These are phyloP conservation scores for Pseudomyrmex pallidus DNA, from an alignment of 1,140 invertebrate genomes.

Conservation along the genomic window DNA sequence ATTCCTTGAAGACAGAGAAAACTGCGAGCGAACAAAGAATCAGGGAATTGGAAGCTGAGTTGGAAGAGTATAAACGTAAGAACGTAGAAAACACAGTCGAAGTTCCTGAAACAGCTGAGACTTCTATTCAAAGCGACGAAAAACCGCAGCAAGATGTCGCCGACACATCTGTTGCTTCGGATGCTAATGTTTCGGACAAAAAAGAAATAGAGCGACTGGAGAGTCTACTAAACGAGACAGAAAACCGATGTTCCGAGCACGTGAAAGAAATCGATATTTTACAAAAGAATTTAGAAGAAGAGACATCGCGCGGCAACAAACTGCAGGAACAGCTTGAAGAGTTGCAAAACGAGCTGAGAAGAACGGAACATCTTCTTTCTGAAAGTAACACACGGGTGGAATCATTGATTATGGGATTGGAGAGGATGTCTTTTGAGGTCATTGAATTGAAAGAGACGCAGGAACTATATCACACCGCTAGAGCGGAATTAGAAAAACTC, in stretches of 20 bases:
- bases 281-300: slow-evolving; percentile 53
- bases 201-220: slow-evolving; percentile 69
- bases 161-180: slow-evolving; percentile 20
- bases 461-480: slow-evolving; percentile 21
- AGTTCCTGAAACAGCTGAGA: not conserved
- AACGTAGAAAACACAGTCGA: slow-evolving; percentile 77
- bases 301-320: slow-evolving; percentile 8
- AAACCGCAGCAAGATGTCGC: slow-evolving; percentile 67
- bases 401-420: slow-evolving; percentile 59
- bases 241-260: slow-evolving; percentile 70
- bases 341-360: slow-evolving; percentile 42
- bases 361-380: slow-evolving; percentile 7
- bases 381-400: slow-evolving; percentile 58
- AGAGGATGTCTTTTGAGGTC: not conserved
- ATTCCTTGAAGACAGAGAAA: slow-evolving; percentile 58
- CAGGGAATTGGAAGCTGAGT: slow-evolving; percentile 76
- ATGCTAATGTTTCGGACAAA: slow-evolving; percentile 38
- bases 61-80: slow-evolving; percentile 79
- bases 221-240: slow-evolving; percentile 58
- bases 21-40: slow-evolving; percentile 56
- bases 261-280: slow-evolving; percentile 67
- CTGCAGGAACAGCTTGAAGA: slow-evolving; percentile 34
- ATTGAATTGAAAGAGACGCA: slow-evolving; percentile 39
- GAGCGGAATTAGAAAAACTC: slow-evolving; percentile 31
- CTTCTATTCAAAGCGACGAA: slow-evolving; percentile 15